These are phyloP conservation scores for Lytechinus pictus DNA, from an alignment of 35 echinoderm and acorn worm species.

Conservation along the genomic window DNA sequence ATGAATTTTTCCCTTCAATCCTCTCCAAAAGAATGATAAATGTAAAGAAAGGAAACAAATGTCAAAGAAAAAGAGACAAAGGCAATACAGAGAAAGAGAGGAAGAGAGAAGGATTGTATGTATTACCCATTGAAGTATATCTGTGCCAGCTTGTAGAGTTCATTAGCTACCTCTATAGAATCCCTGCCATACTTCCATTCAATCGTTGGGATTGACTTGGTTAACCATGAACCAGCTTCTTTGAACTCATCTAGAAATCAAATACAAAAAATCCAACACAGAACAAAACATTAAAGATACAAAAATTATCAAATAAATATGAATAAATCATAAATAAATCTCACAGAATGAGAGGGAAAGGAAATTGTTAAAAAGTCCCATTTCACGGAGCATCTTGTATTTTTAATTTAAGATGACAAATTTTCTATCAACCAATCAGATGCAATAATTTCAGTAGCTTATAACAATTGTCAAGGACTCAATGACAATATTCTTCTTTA, in stretches of 20 bases:
- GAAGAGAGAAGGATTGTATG: background rate
- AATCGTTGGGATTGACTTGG: constrained; percentile 53
- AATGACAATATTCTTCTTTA: too few relatives aligned
- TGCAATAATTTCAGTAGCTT: too few relatives aligned
- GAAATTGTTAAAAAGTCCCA: too few relatives aligned
- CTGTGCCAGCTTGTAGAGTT: constrained; percentile 84
- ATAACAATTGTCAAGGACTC: too few relatives aligned
- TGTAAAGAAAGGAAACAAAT: background rate
- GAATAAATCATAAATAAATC: too few relatives aligned
- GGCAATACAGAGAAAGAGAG: background rate
- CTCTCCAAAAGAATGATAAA: background rate
- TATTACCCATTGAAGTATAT: constrained; percentile 92
- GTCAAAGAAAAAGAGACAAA: background rate
- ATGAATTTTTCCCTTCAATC: background rate
- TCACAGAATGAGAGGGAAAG: too few relatives aligned
- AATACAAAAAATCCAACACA: background rate
- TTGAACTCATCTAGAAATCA: constrained; percentile 64
- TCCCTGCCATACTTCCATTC: constrained; percentile 61
- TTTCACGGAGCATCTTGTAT: too few relatives aligned
- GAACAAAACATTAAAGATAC: too few relatives aligned
- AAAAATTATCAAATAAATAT: too few relatives aligned
- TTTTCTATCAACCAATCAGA: too few relatives aligned
- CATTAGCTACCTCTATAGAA: constrained; percentile 81
- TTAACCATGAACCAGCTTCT: constrained; percentile 59
- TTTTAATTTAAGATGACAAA: too few relatives aligned